phyloP scores from a whole-genome alignment of 1,140 invertebrate species.

The Thalassaphorura encarpata region DNA sequence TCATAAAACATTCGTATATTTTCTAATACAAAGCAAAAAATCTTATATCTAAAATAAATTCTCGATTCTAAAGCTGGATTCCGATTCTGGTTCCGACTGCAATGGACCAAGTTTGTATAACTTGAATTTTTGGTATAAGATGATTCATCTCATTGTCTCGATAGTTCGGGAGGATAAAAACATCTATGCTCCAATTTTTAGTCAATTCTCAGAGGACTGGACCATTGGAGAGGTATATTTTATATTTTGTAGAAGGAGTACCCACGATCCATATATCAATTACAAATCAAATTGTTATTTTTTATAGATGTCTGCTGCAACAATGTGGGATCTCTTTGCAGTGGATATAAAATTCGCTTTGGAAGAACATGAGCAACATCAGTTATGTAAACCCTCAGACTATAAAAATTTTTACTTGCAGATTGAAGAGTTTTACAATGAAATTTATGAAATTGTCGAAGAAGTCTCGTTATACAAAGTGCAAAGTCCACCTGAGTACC shows the following conservation, averaged over 20 bases:
- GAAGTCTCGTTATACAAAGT: constrained; percentile 95
- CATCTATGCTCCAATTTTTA: constrained; percentile 96
- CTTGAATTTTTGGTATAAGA: constrained; percentile 96
- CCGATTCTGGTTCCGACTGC: constrained; percentile 75
- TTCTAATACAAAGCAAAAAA: constrained; percentile 2
- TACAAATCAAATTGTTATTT: background rate
- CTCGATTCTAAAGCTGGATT: constrained; percentile 70
- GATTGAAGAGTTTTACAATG: constrained; percentile 98
- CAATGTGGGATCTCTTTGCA: constrained; percentile 95
- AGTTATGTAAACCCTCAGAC: constrained; percentile 91
- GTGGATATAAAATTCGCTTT: constrained; percentile 96
- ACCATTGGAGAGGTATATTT: constrained; percentile 69
- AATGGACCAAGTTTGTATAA: constrained; percentile 80
- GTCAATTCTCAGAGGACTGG: constrained; percentile 89
- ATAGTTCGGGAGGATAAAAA: constrained; percentile 98
- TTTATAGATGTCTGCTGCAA: constrained; percentile 81
- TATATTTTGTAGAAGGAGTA: too few relatives aligned
- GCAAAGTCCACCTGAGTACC: constrained; percentile 86
- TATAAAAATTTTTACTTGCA: constrained; percentile 99
- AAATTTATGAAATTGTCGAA: constrained; percentile 97
- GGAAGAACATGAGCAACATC: constrained; percentile 93
- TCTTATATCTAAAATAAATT: too few relatives aligned
- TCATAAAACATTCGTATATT: constrained; percentile 2
- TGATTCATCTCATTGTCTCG: constrained; percentile 94
- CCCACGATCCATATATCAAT: too few relatives aligned